phyloP scores from a whole-genome alignment of 2,888 invertebrate species.

The Micoletzkya japonica region DNA sequence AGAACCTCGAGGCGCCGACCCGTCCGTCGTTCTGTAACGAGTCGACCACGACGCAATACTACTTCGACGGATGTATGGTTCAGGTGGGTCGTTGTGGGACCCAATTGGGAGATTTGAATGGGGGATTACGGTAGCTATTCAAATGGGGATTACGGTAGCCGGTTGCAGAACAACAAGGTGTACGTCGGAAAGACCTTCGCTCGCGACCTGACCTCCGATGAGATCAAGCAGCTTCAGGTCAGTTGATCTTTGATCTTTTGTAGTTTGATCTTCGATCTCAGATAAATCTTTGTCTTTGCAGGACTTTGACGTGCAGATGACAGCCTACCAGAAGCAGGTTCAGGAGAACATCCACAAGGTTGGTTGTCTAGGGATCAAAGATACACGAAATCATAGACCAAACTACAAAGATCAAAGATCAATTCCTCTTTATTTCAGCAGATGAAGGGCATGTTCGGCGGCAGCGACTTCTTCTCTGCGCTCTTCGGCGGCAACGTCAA shows the following conservation, averaged over 20 bases:
- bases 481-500: slow-evolving; percentile 39
- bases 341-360: slow-evolving; percentile 46
- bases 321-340: slow-evolving; percentile 49
- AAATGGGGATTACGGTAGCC: too few relatives aligned
- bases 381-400: not conserved
- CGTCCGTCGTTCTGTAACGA: slow-evolving; percentile 60
- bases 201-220: slow-evolving; percentile 52
- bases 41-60: slow-evolving; percentile 60
- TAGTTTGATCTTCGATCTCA: slow-evolving; percentile 9
- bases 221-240: slow-evolving; percentile 49
- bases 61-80: slow-evolving; percentile 60
- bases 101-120: not conserved
- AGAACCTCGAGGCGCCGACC: slow-evolving; percentile 43
- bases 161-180: slow-evolving; percentile 55
- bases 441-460: slow-evolving; percentile 57
- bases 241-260: slow-evolving; percentile 3
- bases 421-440: slow-evolving; percentile 50
- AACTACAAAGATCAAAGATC: not conserved
- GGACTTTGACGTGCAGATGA: slow-evolving; percentile 53
- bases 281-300: too few relatives aligned
- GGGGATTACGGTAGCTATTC: slow-evolving; percentile 10
- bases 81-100: slow-evolving; percentile 33
- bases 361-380: not conserved
- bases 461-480: slow-evolving; percentile 45
- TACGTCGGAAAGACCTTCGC: slow-evolving; percentile 59